These are phyloP conservation scores for Archips crataeganus DNA, from an alignment of 2,888 invertebrate genomes.

Conservation along the genomic window DNA sequence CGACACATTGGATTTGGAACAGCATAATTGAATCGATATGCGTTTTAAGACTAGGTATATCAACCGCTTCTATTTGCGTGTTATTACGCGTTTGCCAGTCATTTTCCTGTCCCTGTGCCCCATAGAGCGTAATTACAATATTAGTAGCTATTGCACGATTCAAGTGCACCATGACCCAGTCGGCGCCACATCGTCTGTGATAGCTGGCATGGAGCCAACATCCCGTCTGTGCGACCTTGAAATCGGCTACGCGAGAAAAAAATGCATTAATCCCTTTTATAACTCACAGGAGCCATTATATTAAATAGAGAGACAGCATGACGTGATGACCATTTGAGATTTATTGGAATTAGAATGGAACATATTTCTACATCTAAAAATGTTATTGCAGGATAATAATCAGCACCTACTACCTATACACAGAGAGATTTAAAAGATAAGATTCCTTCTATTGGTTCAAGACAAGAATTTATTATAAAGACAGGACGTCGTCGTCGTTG, in stretches of 20 bases:
- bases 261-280: not conserved
- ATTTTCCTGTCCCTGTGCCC: conserved; percentile 25
- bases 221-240: conserved; percentile 56
- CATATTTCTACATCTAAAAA: not conserved
- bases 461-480: too few relatives aligned
- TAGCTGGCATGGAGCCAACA: conserved; percentile 61
- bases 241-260: conserved; percentile 36
- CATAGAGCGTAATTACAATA: conserved; percentile 19
- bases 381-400: not conserved
- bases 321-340: not conserved
- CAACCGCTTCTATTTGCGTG: not conserved
- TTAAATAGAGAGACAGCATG: not conserved
- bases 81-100: not conserved
- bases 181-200: conserved; percentile 67
- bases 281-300: not conserved
- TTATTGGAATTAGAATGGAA: not conserved
- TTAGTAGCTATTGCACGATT: conserved; percentile 25
- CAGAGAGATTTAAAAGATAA: too few relatives aligned
- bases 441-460: too few relatives aligned
- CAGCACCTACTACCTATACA: not conserved
- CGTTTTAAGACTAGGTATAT: not conserved
- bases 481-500: too few relatives aligned
- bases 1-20: not conserved
- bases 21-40: not conserved
- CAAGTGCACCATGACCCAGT: conserved; percentile 48